Percentiles rank a stretch among this genome's conserved stretches.
Conservation (phyloP, 1,140 invertebrate species). For the Trichonephila inaurata region DNA sequence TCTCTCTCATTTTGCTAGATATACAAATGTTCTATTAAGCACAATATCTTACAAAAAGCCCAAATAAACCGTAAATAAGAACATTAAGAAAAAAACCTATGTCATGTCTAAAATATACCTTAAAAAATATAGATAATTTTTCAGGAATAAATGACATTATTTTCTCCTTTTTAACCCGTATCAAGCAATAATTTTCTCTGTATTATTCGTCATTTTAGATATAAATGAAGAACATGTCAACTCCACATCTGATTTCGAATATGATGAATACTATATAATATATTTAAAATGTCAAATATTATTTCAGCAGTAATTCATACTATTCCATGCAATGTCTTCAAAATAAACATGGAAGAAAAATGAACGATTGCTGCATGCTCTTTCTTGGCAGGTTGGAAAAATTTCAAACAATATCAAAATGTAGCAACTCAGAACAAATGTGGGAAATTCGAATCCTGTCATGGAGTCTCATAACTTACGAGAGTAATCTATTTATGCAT, state of each 20-base stretch:
- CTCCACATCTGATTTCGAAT: not conserved
- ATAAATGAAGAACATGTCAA: not conserved
- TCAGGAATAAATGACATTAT: no score
- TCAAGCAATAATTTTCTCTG: no score
- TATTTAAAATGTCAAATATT: not conserved
- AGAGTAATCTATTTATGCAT: conserved; percentile 1
- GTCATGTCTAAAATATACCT: no score
- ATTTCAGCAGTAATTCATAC: not conserved
- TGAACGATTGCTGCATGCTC: conserved; percentile 22
- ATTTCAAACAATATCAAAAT: conserved; percentile 11
- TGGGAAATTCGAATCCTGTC: conserved; percentile 47
- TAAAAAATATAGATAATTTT: no score
- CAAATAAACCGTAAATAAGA: no score
- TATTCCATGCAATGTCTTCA: not conserved
- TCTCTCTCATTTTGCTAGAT: no score
- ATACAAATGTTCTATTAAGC: no score
- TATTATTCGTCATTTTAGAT: no score
- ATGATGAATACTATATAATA: not conserved
- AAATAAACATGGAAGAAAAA: not conserved
- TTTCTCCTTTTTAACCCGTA: no score
- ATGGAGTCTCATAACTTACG: conserved; percentile 35
- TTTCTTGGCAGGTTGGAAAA: conserved; percentile 7
- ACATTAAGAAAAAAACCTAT: no score
- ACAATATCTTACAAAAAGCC: no score
- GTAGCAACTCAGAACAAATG: conserved; percentile 40